A percentile compares a stretch with the other conserved stretches of the same genome.
Conservation (phyloP, 2,113 vertebrate species). For the Candoia aspera region DNA sequence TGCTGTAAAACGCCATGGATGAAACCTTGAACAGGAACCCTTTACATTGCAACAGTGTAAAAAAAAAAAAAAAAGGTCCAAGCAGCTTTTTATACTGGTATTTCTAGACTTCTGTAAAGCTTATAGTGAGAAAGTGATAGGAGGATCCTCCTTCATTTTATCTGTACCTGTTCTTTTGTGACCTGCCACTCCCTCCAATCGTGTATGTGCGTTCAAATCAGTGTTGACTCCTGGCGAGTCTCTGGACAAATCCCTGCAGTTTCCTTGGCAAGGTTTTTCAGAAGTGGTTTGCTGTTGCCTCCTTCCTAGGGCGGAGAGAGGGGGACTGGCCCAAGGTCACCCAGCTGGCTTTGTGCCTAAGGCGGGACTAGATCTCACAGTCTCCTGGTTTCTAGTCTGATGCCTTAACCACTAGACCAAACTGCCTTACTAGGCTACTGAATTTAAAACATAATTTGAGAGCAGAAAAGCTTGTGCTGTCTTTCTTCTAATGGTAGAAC, state of each 20-base stretch:
- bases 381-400: neutral
- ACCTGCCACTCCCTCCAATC: neutral
- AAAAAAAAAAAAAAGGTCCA: neutral
- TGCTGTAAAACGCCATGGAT: neutral
- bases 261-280: neutral
- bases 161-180: neutral
- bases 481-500: neutral
- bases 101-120: neutral
- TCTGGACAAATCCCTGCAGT: neutral
- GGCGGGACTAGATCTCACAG: no score
- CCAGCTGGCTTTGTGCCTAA: no score
- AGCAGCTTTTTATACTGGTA: neutral
- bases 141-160: neutral
- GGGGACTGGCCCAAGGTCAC: neutral
- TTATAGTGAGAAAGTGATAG: no score
- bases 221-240: neutral
- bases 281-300: no score
- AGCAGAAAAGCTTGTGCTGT: neutral
- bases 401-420: neutral
- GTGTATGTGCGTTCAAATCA: neutral
- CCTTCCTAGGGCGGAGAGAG: no score
- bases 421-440: neutral
- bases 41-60: neutral
- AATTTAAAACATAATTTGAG: neutral
- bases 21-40: neutral